Base-by-base conservation (phyloP, 1,140 invertebrate genomes). In the Drosophila grimshawi region DNA sequence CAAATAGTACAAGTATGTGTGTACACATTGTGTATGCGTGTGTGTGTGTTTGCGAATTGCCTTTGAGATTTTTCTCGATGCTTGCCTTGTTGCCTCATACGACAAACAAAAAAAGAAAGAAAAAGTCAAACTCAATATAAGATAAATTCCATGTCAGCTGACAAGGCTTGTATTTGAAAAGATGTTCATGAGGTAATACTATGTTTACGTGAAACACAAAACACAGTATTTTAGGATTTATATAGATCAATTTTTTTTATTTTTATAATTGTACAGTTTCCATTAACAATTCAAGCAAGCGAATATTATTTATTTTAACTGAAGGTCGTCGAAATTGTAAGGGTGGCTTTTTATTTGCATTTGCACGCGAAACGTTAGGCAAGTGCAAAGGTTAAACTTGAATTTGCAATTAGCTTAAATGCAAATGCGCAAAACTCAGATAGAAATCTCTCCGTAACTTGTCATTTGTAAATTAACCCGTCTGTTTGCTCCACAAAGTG, bases 361-460 rank as follows among this genome's bases (percentile, higher is more conserved):
- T 43, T 43, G 27, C 59, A 62, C 59, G 66, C 6, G 62, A 45
- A 41, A 33, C 62, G 69, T 11, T 48, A 52, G 10, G 55, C 32
- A 30, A 51, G 46, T 32, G 19, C 29, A 71, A 71, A 67, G 69
- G 63, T 72, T 67, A 53, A 41, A 41, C 7, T 39, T 32, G 30
- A 72, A 60, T 60, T 46, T 60, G 63, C 69, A 72, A 67, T 72
- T 53, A 67, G 63, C 55, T 59, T 11, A 72, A 72, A 72, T 72
- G 69, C 69, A 72, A 72, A 72, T 72, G 7, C 8, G 19, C 8
- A 7, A 5, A 45, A 11, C 35, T 55, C 51, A 37, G 39, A 11
- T 35, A 48, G 27, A 39, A 56, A 49, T 64, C 52, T 46, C 33
- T 19, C 19, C 30, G 30, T 56, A 10, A 43, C 29, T 48, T 71